A percentile compares a stretch with the other conserved stretches of the same genome.
phyloP scores from a whole-genome alignment of 2,797 vertebrate genomes.

The Apogon talboti region DNA sequence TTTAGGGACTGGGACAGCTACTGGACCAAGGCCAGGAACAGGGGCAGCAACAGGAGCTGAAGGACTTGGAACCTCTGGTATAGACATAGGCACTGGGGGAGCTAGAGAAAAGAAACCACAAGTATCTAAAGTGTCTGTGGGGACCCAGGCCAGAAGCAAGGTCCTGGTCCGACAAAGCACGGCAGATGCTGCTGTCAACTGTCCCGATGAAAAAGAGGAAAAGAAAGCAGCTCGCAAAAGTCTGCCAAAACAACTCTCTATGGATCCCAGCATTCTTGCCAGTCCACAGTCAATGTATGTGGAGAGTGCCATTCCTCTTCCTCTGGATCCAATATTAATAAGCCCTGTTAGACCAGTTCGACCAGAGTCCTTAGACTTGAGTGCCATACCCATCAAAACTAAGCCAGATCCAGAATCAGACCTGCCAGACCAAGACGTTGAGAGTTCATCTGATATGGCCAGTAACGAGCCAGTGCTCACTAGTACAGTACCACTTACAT shows the following conservation, averaged over 20 bases:
- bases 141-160: constrained; percentile 85
- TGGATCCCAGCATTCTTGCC: constrained; percentile 81
- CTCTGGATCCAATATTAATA: constrained; percentile 78
- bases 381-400: constrained; percentile 31
- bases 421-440: constrained; percentile 37
- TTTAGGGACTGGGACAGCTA: constrained; percentile 14
- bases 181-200: constrained; percentile 85
- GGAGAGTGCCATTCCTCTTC: constrained; percentile 81
- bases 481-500: constrained; percentile 1
- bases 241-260: constrained; percentile 80
- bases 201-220: constrained; percentile 80
- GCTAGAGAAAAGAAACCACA: constrained; percentile 73
- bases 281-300: constrained; percentile 80
- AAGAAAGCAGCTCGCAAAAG: constrained; percentile 63
- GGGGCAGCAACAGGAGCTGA: constrained; percentile 17
- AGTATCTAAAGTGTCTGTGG: constrained; percentile 82
- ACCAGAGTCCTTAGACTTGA: constrained; percentile 63
- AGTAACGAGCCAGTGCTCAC: constrained; percentile 32
- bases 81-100: constrained; percentile 53
- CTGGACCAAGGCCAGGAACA: not conserved
- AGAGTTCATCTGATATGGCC: constrained; percentile 34
- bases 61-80: constrained; percentile 36
- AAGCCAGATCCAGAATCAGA: constrained; percentile 44
- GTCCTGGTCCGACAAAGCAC: constrained; percentile 84
- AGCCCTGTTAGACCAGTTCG: constrained; percentile 60